These are phyloP conservation scores for Acestrorhynchus altus DNA, from an alignment of 2,797 vertebrate genomes.

Conservation along the genomic window DNA sequence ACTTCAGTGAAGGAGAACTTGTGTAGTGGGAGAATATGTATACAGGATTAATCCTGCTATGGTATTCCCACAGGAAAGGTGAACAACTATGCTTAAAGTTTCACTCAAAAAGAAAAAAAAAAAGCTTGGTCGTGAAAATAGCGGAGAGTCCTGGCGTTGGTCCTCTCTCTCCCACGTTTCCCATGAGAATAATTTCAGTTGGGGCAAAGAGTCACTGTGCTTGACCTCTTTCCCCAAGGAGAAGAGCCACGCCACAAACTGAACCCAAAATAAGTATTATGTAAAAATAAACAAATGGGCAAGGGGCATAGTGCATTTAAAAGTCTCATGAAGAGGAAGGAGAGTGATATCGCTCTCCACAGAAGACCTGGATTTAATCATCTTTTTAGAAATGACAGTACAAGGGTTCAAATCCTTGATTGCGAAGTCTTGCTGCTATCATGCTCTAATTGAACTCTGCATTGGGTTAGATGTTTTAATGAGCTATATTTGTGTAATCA, in stretches of 20 bases:
- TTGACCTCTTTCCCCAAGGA: slow-evolving; percentile 53
- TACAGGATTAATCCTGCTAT: slow-evolving; percentile 29
- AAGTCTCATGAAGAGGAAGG: slow-evolving; percentile 50
- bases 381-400: background rate
- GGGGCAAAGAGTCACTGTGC: slow-evolving; percentile 67
- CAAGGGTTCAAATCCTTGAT: background rate
- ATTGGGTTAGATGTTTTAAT: background rate
- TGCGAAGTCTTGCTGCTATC: background rate
- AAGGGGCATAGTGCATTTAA: slow-evolving; percentile 55
- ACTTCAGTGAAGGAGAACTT: slow-evolving; percentile 32
- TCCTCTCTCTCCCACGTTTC: slow-evolving; percentile 61
- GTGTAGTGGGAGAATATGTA: slow-evolving; percentile 30
- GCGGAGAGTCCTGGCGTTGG: slow-evolving; percentile 39
- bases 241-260: slow-evolving; percentile 55
- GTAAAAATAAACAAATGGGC: slow-evolving; percentile 62
- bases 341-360: slow-evolving; percentile 23
- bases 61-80: slow-evolving; percentile 59
- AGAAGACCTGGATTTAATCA: slow-evolving; percentile 6
- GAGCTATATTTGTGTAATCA: too few species aligned
- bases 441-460: background rate
- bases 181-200: slow-evolving; percentile 72
- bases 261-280: slow-evolving; percentile 61
- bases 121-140: slow-evolving; percentile 39
- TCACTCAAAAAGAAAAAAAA: slow-evolving; percentile 39
- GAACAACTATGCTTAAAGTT: slow-evolving; percentile 60